These are phyloP conservation scores for Odontamblyopus rebecca DNA, from an alignment of 2,797 vertebrate genomes.

Conservation along the genomic window DNA sequence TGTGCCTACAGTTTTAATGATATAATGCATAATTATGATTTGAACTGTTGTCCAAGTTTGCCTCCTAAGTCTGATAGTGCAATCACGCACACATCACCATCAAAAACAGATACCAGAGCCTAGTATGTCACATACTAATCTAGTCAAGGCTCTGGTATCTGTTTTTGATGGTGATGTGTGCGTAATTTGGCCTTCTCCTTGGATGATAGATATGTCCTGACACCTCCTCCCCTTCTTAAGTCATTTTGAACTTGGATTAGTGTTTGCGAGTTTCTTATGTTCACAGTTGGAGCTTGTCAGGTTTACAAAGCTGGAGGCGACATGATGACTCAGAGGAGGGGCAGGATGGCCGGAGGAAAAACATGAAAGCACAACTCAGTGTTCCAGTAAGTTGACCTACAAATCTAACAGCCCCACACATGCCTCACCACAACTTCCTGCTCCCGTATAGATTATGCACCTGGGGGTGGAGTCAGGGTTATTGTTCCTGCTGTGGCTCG, in stretches of 20 bases:
- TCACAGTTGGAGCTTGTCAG: slow-evolving; percentile 8
- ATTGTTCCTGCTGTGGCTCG: slow-evolving; percentile 70
- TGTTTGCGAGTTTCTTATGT: neutral
- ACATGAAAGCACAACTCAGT: slow-evolving; percentile 46
- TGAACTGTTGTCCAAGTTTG: no score
- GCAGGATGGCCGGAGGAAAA: slow-evolving; percentile 11
- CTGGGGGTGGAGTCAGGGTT: slow-evolving; percentile 54
- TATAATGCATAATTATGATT: no score
- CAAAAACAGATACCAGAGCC: no score
- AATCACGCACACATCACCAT: neutral
- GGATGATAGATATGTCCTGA: neutral
- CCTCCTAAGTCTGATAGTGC: neutral
- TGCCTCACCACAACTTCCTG: slow-evolving; percentile 32
- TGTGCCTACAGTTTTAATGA: no score
- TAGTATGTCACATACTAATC: neutral
- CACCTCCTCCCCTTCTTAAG: neutral
- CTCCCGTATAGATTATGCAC: slow-evolving; percentile 34
- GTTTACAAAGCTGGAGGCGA: slow-evolving; percentile 13
- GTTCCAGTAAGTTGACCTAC: slow-evolving; percentile 42
- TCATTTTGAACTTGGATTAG: slow-evolving; percentile 19
- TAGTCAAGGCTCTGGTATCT: neutral
- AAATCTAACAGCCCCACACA: slow-evolving; percentile 43
- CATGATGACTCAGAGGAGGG: slow-evolving; percentile 20
- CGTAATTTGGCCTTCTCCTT: neutral
- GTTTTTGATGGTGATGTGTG: neutral